phyloP scores from a whole-genome alignment of 2,888 invertebrate genomes.

The Odiellus spinosus region DNA sequence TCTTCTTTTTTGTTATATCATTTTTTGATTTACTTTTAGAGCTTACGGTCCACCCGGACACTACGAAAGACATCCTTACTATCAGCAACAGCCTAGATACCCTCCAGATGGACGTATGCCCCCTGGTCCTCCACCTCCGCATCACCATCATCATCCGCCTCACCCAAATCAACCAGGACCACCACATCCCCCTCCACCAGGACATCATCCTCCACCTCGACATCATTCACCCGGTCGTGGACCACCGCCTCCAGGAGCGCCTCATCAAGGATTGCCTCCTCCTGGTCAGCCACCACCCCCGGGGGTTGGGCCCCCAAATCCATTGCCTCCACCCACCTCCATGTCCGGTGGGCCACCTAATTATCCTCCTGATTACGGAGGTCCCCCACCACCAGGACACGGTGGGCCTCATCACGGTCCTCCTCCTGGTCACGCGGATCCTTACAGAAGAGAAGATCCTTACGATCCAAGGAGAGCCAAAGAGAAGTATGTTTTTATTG shows the following conservation, averaged over 20 bases:
- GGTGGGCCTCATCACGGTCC: conserved; percentile 9
- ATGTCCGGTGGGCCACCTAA: neutral
- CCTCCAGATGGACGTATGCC: too few species aligned
- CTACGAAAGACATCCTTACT: too few species aligned
- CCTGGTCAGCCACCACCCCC: conserved; percentile 15
- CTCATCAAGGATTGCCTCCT: conserved; percentile 7
- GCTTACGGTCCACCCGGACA: too few species aligned
- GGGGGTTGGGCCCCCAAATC: conserved; percentile 13
- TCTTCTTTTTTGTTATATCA: too few species aligned
- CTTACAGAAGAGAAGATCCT: too few species aligned
- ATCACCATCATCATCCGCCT: neutral
- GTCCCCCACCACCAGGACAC: conserved; percentile 4
- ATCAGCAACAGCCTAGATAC: too few species aligned
- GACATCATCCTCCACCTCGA: conserved; percentile 1
- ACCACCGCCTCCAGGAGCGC: conserved; percentile 8
- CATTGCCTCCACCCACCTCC: conserved; percentile 2
- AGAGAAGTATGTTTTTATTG: conserved; percentile 3
- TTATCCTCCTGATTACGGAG: neutral
- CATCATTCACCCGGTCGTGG: neutral
- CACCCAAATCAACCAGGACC: conserved; percentile 6
- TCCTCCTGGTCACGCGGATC: neutral
- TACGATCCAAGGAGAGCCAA: neutral
- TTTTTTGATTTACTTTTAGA: too few species aligned
- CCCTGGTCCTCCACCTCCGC: neutral
- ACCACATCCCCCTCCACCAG: conserved; percentile 16